Conservation (phyloP, 2,888 invertebrate species). For the Meghimatium bilineatum region DNA sequence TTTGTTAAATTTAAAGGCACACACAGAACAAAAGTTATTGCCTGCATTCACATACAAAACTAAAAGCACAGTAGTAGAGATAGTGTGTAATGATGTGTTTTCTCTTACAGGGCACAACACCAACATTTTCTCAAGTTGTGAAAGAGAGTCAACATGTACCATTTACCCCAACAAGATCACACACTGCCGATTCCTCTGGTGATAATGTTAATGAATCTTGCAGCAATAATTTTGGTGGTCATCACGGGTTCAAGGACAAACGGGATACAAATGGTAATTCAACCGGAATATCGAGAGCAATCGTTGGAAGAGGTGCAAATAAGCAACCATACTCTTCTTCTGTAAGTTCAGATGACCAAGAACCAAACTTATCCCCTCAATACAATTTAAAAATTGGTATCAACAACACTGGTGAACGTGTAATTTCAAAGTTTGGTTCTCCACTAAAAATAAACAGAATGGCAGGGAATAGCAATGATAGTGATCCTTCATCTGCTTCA, state of each 20-base stretch:
- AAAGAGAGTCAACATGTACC: background rate
- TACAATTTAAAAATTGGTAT: conserved; percentile 39
- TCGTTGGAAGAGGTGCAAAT: background rate
- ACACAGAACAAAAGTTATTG: too few relatives aligned
- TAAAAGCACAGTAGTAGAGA: too few relatives aligned
- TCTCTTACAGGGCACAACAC: too few relatives aligned
- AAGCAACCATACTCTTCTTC: background rate
- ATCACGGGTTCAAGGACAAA: background rate
- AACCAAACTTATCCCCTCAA: background rate
- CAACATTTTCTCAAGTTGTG: too few relatives aligned
- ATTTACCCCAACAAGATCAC: background rate
- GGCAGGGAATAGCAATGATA: background rate
- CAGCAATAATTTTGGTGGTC: background rate
- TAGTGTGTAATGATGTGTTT: too few relatives aligned
- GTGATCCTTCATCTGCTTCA: background rate
- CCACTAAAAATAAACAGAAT: background rate
- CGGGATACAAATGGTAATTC: background rate
- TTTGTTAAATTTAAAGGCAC: too few relatives aligned
- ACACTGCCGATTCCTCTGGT: background rate
- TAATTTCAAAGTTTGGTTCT: background rate
- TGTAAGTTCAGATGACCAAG: background rate
- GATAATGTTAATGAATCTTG: background rate
- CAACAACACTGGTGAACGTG: background rate
- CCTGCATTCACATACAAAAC: too few relatives aligned
- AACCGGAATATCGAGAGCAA: background rate